phyloP scores from a whole-genome alignment of 2,888 invertebrate species.

The Pterobdella sp. region DNA sequence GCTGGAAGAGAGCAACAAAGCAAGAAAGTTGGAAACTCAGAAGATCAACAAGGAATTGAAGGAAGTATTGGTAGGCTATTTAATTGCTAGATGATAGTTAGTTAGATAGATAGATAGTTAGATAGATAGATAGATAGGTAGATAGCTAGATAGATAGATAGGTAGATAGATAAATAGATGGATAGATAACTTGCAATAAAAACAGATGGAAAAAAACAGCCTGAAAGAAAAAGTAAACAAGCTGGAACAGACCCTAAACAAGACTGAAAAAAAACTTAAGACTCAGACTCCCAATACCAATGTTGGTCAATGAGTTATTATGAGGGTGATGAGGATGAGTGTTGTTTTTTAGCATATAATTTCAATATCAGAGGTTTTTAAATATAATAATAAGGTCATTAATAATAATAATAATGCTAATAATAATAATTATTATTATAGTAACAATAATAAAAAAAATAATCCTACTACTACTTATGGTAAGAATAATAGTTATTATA shows the following conservation, averaged over 20 bases:
- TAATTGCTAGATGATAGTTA: no score
- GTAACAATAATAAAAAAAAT: no score
- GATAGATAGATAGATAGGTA: no score
- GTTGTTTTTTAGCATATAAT: neutral
- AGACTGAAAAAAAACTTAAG: slow-evolving; percentile 1
- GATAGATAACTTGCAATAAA: no score
- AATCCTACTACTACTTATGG: no score
- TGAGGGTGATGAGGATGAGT: neutral
- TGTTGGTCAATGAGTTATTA: neutral
- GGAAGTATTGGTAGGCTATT: slow-evolving; percentile 20
- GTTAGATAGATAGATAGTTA: no score
- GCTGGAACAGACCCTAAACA: neutral
- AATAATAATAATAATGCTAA: neutral
- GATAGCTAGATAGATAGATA: no score
- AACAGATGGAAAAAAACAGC: neutral
- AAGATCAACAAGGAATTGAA: slow-evolving; percentile 12
- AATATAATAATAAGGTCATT: no score
- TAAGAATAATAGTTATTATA: no score
- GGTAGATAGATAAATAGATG: no score
- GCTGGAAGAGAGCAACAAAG: neutral
- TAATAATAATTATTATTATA: neutral
- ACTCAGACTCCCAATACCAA: neutral
- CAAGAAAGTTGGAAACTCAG: neutral
- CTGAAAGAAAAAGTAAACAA: neutral
- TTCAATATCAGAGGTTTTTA: neutral